Base-by-base conservation (phyloP, 1,140 invertebrate species). In the Monomorium pharaonis region DNA sequence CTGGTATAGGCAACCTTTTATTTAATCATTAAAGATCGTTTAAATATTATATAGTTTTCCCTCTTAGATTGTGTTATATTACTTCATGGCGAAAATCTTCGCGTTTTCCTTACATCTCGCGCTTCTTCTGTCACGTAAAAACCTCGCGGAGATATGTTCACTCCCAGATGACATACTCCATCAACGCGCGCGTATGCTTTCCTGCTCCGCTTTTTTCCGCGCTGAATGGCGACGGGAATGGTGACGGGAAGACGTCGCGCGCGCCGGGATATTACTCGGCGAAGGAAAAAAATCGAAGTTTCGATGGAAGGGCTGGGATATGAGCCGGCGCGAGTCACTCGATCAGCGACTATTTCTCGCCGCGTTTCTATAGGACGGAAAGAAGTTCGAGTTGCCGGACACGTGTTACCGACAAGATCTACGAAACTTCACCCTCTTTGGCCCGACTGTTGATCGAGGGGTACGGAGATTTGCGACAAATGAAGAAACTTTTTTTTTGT, bases 401-500 rank as follows among this genome's bases (percentile, higher is more conserved):
- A 70, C 86, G 86, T 80, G 81, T 85, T 75, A 85, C 74, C 78
- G 24, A 33, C 58, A 47, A 63, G 58, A 76, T 47, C 74, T 88
- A 69, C 54, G 47, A 84, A 88, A 89, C 58, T 89, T 75, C 37
- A 37, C 16, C 27, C 67, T 60, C 42, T 56, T 72, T 69, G 30
- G 42, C 18, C 42, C 47, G 63, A 85, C 70, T 63, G 18, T 63
- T 42, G 58, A 70, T 47, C 51, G 30, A 67, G 18, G 12, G 2
- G n/a, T 60, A 44, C 33, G n/a, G 44, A 18, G 18, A 30, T 16
- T 44, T 51, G 24, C 72, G 65, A 89, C 84, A 86, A 89, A 89
- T 89, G 88, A 89, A 89, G 85, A 74, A 89, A 89, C 88, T 89
- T 89, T 89, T 89, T 89, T 89, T 67, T 89, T 86, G 24, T 70